Evolutionary conservation across 2,797 vertebrate genomes (phyloP), one percentile per base, ranked within the genome.

Genomic region (Coendou prehensilis): DNA sequence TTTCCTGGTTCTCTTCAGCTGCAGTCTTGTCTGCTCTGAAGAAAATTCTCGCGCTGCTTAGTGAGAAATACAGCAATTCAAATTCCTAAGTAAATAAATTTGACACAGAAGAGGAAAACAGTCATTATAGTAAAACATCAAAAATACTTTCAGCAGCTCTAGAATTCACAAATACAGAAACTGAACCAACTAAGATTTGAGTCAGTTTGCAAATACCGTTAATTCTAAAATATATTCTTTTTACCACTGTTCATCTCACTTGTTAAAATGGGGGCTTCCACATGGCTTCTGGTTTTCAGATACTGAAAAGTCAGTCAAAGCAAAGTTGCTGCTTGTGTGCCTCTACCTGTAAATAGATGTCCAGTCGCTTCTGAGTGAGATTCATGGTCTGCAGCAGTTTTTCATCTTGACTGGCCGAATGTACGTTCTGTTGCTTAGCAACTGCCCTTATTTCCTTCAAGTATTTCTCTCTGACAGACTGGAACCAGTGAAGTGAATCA

Each of bases 401-500:
- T 87, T 99, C 99, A 96, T 99, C 99, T 98, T 99, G 99, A 97
- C 99, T 99, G 91, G 98, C 97, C 22, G 99, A 99, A 96, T 99
- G 99, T 30, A 99, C 98, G 0, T 98, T 99, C 98, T 99, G 99
- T 97, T 99, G 99, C 98, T 99, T 99, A 93, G 99, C 99, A 97
- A 99, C 99, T 0, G 99, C 99, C 30, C 98, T 99, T 98, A 99
- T 99, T 98, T 99, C 99, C 97, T 99, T 99, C 98, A 99, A 94
- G 81, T 99, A 99, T 97, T 99, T 99, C 92, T 99, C 99, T 97
- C 99, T 98, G 87, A 99, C 99, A 9, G 99, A 99, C 98, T 99
- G 99, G 98, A 99, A 99, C 99, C 99, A 99, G 98, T 99, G 99
- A 97, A 99, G 99, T 0, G 99, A 99, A 98, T 99, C 99, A 97